Conservation (phyloP, 2,888 invertebrate species). For the Nemapogon koenigi region DNA sequence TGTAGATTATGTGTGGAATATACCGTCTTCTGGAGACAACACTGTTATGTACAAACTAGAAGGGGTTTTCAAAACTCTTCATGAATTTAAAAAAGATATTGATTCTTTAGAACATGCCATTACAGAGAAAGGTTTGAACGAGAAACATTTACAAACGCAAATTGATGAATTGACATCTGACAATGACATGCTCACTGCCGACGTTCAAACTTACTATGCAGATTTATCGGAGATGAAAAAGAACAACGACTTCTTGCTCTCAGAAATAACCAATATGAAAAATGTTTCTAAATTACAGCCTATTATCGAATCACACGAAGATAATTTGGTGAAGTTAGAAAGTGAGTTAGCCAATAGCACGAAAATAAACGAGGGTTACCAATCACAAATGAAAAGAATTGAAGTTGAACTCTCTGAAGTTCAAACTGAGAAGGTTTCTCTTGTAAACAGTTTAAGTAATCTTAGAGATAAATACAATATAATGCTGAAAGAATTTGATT, state of each 20-base stretch:
- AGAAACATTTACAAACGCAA: conserved; percentile 56
- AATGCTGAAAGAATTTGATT: conserved; percentile 47
- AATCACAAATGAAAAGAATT: conserved; percentile 64
- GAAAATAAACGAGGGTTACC: conserved; percentile 64
- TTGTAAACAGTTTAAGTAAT: conserved; percentile 57
- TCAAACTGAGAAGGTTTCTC: conserved; percentile 40
- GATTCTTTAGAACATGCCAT: conserved; percentile 62
- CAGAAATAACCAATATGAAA: conserved; percentile 69
- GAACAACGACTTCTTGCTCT: conserved; percentile 73
- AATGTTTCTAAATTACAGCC: conserved; percentile 72
- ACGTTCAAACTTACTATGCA: conserved; percentile 62
- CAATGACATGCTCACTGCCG: conserved; percentile 53
- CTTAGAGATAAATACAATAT: conserved; percentile 60
- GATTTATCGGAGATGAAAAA: conserved; percentile 71
- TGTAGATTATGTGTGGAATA: conserved; percentile 51
- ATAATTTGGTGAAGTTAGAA: conserved; percentile 69
- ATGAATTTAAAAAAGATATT: conserved; percentile 66
- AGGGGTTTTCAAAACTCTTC: conserved; percentile 59
- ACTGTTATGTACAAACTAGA: conserved; percentile 51
- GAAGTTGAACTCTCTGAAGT: conserved; percentile 59
- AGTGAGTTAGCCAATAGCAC: conserved; percentile 69
- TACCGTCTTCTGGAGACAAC: conserved; percentile 42
- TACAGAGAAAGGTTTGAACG: conserved; percentile 61
- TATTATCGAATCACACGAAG: conserved; percentile 76
- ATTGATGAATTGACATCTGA: conserved; percentile 61